phyloP scores from a whole-genome alignment of 2,888 invertebrate species.

The Pristionchus mayeri region DNA sequence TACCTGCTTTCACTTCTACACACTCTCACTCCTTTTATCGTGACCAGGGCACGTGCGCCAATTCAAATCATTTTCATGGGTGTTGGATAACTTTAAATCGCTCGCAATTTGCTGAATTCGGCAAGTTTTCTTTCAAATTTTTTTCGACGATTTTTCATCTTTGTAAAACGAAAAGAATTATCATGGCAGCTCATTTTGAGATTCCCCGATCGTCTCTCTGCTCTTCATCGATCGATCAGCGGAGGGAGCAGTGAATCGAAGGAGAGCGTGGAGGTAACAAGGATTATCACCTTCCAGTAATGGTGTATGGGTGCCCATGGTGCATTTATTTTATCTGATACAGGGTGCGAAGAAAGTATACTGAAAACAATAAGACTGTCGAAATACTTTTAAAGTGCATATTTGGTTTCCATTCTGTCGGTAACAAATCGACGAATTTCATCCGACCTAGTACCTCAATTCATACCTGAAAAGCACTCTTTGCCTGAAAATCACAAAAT shows the following conservation, averaged over 20 bases:
- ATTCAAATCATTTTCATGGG: background rate
- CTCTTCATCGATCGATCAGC: background rate
- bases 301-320: too few relatives aligned
- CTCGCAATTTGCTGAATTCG: background rate
- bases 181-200: background rate
- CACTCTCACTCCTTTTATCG: too few relatives aligned
- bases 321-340: background rate
- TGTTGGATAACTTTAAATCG: background rate
- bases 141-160: background rate
- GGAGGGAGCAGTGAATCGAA: background rate
- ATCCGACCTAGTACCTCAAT: too few relatives aligned
- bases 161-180: background rate
- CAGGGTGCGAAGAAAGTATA: background rate
- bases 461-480: too few relatives aligned
- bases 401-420: background rate
- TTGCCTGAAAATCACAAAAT: background rate
- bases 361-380: background rate
- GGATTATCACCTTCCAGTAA: too few relatives aligned
- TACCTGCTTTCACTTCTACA: too few relatives aligned
- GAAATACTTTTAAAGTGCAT: background rate
- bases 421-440: background rate
- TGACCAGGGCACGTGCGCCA: background rate
- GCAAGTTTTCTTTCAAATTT: background rate
- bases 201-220: background rate
- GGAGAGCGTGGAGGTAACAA: too few relatives aligned